Base-by-base conservation (phyloP, 1,140 invertebrate species). In the Triops longicaudatus region DNA sequence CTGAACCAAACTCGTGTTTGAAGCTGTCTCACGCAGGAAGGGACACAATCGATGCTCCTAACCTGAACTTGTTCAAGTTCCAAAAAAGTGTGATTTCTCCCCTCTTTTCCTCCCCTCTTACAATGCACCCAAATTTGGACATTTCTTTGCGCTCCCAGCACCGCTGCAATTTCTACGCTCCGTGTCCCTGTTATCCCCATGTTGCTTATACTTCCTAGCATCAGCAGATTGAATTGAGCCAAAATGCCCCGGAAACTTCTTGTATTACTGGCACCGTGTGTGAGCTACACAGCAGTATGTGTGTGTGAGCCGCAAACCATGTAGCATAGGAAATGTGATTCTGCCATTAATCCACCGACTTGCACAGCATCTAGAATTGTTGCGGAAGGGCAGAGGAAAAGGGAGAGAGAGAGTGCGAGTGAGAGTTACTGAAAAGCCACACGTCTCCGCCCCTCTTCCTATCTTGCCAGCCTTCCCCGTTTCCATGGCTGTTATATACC, bases 71-170 rank as follows among this genome's bases (percentile, higher is more conserved):
- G 31, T 37, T 37, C 50, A 22, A 11, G 44, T 14, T 3, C 14
- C 14, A 10, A 63, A 22, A 22, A 22, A 63, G 50, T 63, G 50
- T 63, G 50, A 63, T 63, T 63, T 63, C 22, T 63, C n/a, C 50
- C 50, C 31, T 7, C 2, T 37, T 37, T 37, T 37, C 31, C 31
- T 37, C 2, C 31, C 31, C 31, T 37, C 31, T 7, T 37, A 63
- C 50, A 63, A 63, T 63, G 50, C 14, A 63, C 50, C 50, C n/a
- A 63, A 63, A 63, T 63, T 63, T 63, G 50, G 50, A 63, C 50
- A 63, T 63, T 63, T 63, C 50, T 63, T 63, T 63, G 50, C 50
- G 22, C 50, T 63, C 22, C 50, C 50, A 63, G 14, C 17, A n/a
- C 50, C 22, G 22, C 50, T n/a, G 14, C 50, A 63, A 63, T 63